These are phyloP conservation scores for Campaea margaritaria DNA, from an alignment of 2,888 invertebrate genomes.

Conservation along the genomic window DNA sequence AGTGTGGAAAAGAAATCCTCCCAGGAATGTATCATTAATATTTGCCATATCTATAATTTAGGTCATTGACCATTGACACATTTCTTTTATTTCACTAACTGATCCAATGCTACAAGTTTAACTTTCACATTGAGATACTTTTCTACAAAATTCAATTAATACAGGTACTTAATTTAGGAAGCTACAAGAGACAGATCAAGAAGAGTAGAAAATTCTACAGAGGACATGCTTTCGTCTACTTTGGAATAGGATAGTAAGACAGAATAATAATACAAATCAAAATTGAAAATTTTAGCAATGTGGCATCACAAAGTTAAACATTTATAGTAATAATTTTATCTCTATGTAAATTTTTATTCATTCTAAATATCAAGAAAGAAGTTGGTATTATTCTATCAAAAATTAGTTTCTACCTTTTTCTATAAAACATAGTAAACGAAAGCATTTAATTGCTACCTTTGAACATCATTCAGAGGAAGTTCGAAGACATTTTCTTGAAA, in stretches of 20 bases:
- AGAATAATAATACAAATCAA: not conserved
- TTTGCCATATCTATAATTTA: too few relatives aligned
- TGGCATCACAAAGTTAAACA: not conserved
- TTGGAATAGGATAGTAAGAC: not conserved
- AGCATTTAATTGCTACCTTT: slow-evolving; percentile 22
- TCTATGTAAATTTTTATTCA: not conserved
- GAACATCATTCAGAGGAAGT: slow-evolving; percentile 15
- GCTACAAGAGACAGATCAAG: not conserved
- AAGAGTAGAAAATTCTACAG: slow-evolving; percentile 9
- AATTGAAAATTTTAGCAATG: too few relatives aligned
- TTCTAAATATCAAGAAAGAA: not conserved
- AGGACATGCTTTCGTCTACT: slow-evolving; percentile 15
- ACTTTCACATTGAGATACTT: not conserved
- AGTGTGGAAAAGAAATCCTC: too few relatives aligned
- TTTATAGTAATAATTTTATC: not conserved
- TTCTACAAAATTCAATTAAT: not conserved
- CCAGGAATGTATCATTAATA: too few relatives aligned
- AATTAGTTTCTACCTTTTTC: not conserved
- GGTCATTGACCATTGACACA: too few relatives aligned
- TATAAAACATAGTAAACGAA: slow-evolving; percentile 13
- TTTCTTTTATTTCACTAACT: too few relatives aligned
- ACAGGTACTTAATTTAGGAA: not conserved
- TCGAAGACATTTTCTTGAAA: slow-evolving; percentile 25
- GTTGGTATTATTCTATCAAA: not conserved
- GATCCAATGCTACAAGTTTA: not conserved